Conservation (phyloP, 2,797 vertebrate genomes). For the Microcaecilia unicolor region DNA sequence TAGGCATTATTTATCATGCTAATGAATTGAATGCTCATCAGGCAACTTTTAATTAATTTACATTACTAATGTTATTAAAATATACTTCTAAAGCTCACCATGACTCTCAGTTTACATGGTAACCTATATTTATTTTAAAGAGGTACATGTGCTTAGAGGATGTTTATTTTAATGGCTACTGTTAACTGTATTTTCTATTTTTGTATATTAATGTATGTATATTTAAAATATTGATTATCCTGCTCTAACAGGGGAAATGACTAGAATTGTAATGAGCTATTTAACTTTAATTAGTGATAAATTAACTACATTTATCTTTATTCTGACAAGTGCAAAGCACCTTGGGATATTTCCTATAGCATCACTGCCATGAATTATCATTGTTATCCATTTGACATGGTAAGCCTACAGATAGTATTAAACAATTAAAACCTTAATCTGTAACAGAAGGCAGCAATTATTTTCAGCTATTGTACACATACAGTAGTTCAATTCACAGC, state of each 20-base stretch:
- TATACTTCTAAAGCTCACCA: slow-evolving; percentile 6
- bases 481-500: background rate
- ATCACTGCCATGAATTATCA: background rate
- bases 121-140: slow-evolving; percentile 2
- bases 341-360: background rate
- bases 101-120: slow-evolving; percentile 9
- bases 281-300: slow-evolving; percentile 11
- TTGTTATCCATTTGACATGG: slow-evolving; percentile 1
- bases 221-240: slow-evolving; percentile 11
- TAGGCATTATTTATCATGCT: background rate
- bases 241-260: slow-evolving; percentile 11
- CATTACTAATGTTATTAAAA: slow-evolving; percentile 7
- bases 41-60: slow-evolving; percentile 13
- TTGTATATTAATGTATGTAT: background rate
- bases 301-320: background rate
- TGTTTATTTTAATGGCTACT: slow-evolving; percentile 2
- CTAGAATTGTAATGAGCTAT: slow-evolving; percentile 18
- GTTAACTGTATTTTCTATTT: slow-evolving; percentile 4
- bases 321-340: slow-evolving; percentile 2
- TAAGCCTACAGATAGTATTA: slow-evolving; percentile 2
- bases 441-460: slow-evolving; percentile 1
- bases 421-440: slow-evolving; percentile 2
- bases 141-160: slow-evolving; percentile 5
- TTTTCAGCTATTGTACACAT: background rate
- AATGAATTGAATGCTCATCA: slow-evolving; percentile 6